phyloP scores from a whole-genome alignment of 2,113 vertebrate genomes.

The Donacobius atricapilla region DNA sequence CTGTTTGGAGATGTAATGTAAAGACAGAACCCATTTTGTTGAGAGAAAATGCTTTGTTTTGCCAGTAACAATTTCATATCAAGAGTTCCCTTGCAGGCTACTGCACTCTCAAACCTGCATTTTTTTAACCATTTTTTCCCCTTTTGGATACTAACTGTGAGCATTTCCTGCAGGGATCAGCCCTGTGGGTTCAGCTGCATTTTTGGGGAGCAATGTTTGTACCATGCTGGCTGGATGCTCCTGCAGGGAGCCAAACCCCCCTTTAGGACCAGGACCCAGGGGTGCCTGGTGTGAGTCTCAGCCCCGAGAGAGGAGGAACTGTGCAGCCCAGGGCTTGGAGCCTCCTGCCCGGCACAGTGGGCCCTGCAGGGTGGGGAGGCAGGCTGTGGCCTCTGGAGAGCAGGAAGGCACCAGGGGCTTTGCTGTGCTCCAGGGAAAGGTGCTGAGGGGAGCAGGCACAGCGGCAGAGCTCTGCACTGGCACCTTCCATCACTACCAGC shows the following conservation, averaged over 20 bases:
- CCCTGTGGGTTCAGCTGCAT: not conserved
- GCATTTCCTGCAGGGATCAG: not conserved
- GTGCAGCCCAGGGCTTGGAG: not conserved
- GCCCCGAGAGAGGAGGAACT: accelerated
- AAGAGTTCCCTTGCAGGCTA: not conserved
- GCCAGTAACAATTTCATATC: accelerated
- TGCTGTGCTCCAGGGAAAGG: not conserved
- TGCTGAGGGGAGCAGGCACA: accelerated
- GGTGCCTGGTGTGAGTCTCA: accelerated
- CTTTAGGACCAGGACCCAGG: accelerated
- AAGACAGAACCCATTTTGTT: not conserved
- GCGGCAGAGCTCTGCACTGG: accelerated
- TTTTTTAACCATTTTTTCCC: not conserved
- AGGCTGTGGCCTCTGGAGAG: not conserved
- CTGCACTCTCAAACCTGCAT: not conserved
- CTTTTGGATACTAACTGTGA: accelerated
- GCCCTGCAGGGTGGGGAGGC: not conserved
- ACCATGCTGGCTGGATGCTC: not conserved
- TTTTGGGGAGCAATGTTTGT: accelerated
- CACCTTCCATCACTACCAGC: not conserved
- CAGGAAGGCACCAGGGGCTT: not conserved
- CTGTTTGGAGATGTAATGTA: not conserved
- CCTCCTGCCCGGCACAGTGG: accelerated
- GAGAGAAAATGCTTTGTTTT: not conserved
- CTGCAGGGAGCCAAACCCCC: not conserved